These are phyloP conservation scores for Notarius quadriscutis DNA, from an alignment of 2,113 vertebrate species.

Conservation along the genomic window DNA sequence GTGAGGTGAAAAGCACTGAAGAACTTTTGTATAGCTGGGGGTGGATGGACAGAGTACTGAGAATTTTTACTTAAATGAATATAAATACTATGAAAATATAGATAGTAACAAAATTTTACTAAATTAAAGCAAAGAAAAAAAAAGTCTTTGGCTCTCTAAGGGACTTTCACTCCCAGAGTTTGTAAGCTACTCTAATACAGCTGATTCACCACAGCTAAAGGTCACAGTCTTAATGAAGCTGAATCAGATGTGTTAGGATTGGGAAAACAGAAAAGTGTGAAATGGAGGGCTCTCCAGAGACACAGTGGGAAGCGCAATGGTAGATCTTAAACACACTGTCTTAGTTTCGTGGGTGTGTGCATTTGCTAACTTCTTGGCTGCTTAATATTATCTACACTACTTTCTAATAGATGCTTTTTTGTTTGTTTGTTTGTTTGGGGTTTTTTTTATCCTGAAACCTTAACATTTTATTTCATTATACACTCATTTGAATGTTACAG, in stretches of 20 bases:
- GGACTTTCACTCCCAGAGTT: neutral
- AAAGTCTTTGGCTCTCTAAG: neutral
- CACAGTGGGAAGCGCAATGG: neutral
- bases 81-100: neutral
- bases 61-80: neutral
- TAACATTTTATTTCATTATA: neutral
- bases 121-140: neutral
- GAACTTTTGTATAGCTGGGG: neutral
- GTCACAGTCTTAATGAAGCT: constrained; percentile 20
- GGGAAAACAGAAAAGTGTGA: constrained; percentile 13
- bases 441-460: neutral
- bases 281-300: neutral
- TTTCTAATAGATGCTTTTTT: neutral
- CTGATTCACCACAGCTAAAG: constrained; percentile 18
- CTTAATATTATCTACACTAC: neutral
- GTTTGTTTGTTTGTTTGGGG: neutral
- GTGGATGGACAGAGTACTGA: neutral
- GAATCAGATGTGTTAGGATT: neutral
- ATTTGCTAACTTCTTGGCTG: neutral
- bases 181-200: neutral
- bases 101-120: neutral
- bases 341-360: neutral
- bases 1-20: neutral
- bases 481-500: no score
- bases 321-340: neutral